Percentiles rank a stretch among this genome's conserved stretches.
phyloP scores from a whole-genome alignment of 2,797 vertebrate species.

The Vireo griseus region DNA sequence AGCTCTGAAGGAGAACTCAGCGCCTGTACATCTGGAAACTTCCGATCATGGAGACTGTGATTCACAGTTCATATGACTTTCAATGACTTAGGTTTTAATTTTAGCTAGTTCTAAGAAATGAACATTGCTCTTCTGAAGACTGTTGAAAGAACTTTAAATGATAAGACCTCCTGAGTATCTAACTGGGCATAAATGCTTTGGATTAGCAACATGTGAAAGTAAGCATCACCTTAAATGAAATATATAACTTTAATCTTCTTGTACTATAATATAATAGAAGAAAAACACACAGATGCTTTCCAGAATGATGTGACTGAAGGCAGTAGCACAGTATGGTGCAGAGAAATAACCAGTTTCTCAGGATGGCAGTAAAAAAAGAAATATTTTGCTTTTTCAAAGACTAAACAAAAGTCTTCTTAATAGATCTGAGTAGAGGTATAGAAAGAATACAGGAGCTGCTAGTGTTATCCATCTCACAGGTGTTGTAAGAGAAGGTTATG shows the following conservation, averaged over 20 bases:
- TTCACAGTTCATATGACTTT: neutral
- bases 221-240: conserved; percentile 5
- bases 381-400: neutral
- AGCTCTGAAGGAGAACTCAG: neutral
- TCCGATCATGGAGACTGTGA: neutral
- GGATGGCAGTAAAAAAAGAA: conserved; percentile 3
- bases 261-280: neutral
- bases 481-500: neutral
- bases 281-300: neutral
- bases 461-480: neutral
- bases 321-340: neutral
- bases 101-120: neutral
- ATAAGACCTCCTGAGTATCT: neutral
- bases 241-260: neutral
- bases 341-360: neutral
- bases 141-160: neutral
- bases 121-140: neutral
- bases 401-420: neutral
- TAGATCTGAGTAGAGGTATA: neutral
- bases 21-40: neutral
- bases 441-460: neutral
- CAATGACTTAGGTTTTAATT: neutral
- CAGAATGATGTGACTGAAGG: neutral
- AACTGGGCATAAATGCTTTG: neutral
- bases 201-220: neutral